These are phyloP conservation scores for Ypsolopha sequella DNA, from an alignment of 2,888 invertebrate genomes.

Conservation along the genomic window DNA sequence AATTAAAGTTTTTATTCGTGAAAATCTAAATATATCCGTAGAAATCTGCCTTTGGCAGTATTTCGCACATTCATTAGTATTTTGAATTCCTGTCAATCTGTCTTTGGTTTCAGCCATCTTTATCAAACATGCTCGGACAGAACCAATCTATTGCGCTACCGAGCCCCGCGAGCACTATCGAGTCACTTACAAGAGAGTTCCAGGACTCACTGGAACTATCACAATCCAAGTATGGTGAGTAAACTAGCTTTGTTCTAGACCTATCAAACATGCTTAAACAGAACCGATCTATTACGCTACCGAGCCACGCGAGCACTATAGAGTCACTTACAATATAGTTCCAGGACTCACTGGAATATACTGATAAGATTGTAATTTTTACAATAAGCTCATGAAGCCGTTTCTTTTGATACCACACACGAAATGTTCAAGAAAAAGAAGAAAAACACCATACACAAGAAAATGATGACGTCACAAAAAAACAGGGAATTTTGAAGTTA, in stretches of 20 bases:
- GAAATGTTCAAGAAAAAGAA: too few species aligned
- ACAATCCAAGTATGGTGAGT: constrained; percentile 28
- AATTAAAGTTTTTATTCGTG: too few species aligned
- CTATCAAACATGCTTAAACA: constrained; percentile 29
- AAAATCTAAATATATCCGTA: too few species aligned
- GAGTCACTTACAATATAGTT: constrained; percentile 82
- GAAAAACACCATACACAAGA: too few species aligned
- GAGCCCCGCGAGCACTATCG: constrained; percentile 84
- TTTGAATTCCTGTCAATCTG: too few species aligned
- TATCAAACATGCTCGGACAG: constrained; percentile 29
- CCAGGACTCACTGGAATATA: neutral
- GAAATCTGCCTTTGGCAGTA: too few species aligned
- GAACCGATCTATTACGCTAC: constrained; percentile 24
- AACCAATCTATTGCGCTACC: constrained; percentile 71
- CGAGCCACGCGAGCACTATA: constrained; percentile 72
- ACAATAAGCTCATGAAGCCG: too few species aligned
- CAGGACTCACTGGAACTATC: constrained; percentile 81
- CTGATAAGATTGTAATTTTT: too few species aligned
- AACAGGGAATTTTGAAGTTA: too few species aligned
- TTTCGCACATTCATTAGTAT: neutral
- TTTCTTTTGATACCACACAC: too few species aligned
- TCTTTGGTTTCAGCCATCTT: constrained; percentile 40
- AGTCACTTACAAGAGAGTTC: constrained; percentile 83
- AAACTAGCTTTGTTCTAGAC: too few species aligned
- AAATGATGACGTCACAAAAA: too few species aligned